Base-by-base conservation (phyloP, 2,797 vertebrate genomes). In the Enteromius anoplus region DNA sequence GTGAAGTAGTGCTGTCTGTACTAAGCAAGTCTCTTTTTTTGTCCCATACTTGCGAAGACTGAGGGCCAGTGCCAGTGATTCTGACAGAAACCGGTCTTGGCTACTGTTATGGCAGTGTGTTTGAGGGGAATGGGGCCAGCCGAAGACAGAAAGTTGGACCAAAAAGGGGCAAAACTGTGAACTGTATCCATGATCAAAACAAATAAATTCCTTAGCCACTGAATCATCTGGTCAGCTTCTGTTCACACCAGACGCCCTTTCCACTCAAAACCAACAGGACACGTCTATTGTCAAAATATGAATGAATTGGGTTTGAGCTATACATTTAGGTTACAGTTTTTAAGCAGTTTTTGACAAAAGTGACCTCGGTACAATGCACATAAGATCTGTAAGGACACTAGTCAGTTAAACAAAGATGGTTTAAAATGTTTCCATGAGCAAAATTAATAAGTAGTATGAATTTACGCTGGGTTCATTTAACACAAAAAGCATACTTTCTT, bases 61-160 rank as follows among this genome's bases (percentile, higher is more conserved):
- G 10, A 58, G 86, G 8, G 9, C 51, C 68, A 19, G 29, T 91
- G 86, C 87, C 87, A 88, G 79, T 42, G 58, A 14, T 70, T 87
- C 4, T 21, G 72, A 84, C 60, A 85, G 81, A 85, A 81, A 87
- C 84, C 81, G 78, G 71, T 68, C 53, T 88, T 86, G 88, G 87
- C 89, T 92, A 90, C 91, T 78, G 91, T 92, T 91, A 58, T 90
- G 90, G 91, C 88, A 90, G 83, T 1, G 14, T 71, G 29, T 14
- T 14, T 65, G 23, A 69, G 29, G 70, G 75, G 86, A 82, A 45
- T 34, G 76, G 68, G 72, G 87, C 86, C 87, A 89, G 84, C 2
- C 75, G 85, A 91, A 89, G 90, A 92, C 90, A 92, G 88, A 82
- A 89, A 85, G 85, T 91, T 90, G 88, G 90, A 91, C 34, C 51